Evolutionary conservation across 2,888 invertebrate genomes (phyloP).

Genomic region (Melanotus villosus): DNA sequence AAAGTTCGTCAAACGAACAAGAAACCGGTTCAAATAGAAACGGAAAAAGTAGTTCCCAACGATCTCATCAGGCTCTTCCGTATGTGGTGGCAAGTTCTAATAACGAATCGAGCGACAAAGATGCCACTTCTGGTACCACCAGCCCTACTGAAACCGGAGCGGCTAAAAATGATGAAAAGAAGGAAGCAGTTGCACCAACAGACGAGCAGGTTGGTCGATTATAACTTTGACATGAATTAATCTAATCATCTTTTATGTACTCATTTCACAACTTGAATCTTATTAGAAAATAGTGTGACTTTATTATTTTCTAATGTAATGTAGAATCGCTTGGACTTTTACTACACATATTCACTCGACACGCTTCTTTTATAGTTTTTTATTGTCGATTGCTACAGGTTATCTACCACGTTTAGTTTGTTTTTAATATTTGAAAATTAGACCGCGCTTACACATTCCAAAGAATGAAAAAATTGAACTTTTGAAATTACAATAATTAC

Average conservation of each 20-base stretch:
- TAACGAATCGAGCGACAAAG: constrained; percentile 65
- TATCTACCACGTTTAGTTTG: too few species aligned
- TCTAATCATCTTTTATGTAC: not conserved
- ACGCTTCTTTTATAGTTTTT: too few species aligned
- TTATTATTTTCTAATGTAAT: too few species aligned
- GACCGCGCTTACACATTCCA: too few species aligned
- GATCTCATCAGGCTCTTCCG: constrained; percentile 76
- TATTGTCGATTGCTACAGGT: too few species aligned
- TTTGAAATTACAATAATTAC: too few species aligned
- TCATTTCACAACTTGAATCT: too few species aligned
- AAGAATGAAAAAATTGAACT: too few species aligned
- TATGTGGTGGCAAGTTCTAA: constrained; percentile 78
- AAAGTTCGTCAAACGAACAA: constrained; percentile 72
- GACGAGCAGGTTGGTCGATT: constrained; percentile 62
- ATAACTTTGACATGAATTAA: not conserved
- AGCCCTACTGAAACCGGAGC: constrained; percentile 65
- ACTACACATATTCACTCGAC: too few species aligned
- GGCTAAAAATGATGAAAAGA: constrained; percentile 64
- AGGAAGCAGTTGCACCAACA: constrained; percentile 53
- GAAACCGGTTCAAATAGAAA: constrained; percentile 69
- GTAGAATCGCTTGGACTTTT: too few species aligned
- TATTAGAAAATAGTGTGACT: too few species aligned
- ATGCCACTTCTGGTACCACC: constrained; percentile 60
- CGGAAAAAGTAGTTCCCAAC: constrained; percentile 75
- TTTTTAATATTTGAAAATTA: too few species aligned